Percentiles rank a stretch among this genome's conserved stretches.
These are phyloP conservation scores for Anguilla marmorata DNA, from an alignment of 2,797 vertebrate genomes.

Conservation along the genomic window DNA sequence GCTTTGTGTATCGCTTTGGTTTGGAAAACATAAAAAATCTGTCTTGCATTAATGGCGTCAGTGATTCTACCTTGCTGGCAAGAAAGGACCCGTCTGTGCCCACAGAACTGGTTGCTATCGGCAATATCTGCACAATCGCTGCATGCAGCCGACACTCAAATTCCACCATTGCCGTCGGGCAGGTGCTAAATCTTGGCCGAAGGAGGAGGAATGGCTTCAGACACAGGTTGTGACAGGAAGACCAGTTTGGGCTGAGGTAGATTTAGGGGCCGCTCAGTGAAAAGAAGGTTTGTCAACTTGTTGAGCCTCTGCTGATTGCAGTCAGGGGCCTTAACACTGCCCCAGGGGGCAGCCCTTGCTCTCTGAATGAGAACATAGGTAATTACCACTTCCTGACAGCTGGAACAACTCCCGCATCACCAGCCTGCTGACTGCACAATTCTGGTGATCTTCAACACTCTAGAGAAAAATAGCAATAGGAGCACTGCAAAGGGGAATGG, in stretches of 20 bases:
- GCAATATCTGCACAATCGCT: background rate
- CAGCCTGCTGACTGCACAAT: background rate
- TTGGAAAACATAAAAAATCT: background rate
- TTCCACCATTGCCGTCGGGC: background rate
- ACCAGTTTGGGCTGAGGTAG: slow-evolving; percentile 45
- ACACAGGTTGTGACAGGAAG: slow-evolving; percentile 67
- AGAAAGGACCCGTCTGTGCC: background rate
- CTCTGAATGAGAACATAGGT: background rate
- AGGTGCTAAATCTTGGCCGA: background rate
- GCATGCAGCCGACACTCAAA: background rate
- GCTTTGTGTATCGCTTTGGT: background rate
- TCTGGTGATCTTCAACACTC: background rate
- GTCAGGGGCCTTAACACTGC: slow-evolving; percentile 23
- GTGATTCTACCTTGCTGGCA: background rate
- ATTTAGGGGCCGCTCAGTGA: slow-evolving; percentile 54
- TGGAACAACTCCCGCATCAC: background rate
- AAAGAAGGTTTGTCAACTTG: slow-evolving; percentile 45
- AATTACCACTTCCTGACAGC: background rate
- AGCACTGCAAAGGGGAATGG: background rate
- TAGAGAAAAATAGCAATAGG: background rate
- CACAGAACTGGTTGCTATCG: background rate
- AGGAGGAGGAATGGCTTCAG: slow-evolving; percentile 45
- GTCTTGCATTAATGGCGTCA: background rate
- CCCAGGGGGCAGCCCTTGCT: background rate
- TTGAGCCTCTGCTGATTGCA: slow-evolving; percentile 48